Conservation (phyloP, 2,113 vertebrate species). For the Pithys albifrons region DNA sequence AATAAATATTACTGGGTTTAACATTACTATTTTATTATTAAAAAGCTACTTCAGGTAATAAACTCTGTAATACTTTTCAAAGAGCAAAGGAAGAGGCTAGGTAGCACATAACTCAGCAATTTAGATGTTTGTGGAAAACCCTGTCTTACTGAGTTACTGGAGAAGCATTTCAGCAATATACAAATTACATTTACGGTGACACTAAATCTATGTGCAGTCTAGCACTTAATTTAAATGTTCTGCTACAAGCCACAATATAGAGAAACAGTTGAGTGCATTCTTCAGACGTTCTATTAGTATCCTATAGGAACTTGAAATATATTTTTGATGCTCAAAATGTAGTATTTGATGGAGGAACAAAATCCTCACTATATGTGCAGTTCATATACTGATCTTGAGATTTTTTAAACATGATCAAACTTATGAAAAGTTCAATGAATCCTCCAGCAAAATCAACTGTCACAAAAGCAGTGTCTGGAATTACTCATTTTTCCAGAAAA, state of each 20-base stretch:
- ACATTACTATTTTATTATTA: too few relatives aligned
- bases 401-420: neutral
- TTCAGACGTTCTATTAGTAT: neutral
- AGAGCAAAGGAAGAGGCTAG: neutral
- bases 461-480: neutral
- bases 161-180: neutral
- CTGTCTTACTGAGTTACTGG: neutral
- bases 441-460: neutral
- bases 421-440: neutral
- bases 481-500: neutral
- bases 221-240: neutral
- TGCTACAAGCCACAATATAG: neutral
- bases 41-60: neutral
- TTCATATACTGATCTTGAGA: neutral
- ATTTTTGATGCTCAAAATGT: neutral
- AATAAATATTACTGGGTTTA: neutral
- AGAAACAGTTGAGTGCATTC: neutral
- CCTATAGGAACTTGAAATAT: neutral
- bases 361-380: neutral
- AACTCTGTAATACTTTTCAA: neutral
- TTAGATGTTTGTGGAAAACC: neutral
- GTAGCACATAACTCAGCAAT: neutral
- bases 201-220: neutral
- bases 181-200: neutral
- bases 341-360: neutral